Conservation (phyloP, 2,888 invertebrate species). For the Coelogynopora nodosa region DNA sequence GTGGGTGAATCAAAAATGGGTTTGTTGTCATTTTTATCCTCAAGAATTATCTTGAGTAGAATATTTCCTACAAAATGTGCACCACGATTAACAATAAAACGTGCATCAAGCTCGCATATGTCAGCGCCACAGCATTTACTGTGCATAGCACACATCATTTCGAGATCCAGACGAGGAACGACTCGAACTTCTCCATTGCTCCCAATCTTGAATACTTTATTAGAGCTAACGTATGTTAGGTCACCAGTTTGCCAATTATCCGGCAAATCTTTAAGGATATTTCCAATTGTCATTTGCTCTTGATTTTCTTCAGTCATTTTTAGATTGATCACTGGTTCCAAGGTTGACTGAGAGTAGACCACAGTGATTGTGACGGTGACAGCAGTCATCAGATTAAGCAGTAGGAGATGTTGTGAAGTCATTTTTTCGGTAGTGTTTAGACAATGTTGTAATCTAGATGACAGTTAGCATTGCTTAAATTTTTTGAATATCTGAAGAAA, state of each 20-base stretch:
- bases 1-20: conserved; percentile 14
- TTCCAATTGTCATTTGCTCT: neutral
- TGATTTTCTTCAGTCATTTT: neutral
- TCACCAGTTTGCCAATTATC: neutral
- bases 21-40: conserved; percentile 37
- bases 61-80: conserved; percentile 8
- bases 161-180: conserved; percentile 14
- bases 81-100: neutral
- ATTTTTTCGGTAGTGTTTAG: too few species aligned
- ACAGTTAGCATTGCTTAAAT: too few species aligned
- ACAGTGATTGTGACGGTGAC: neutral
- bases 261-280: neutral
- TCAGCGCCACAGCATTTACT: neutral
- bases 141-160: conserved; percentile 11
- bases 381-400: neutral
- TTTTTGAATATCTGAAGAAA: too few species aligned
- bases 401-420: too few species aligned
- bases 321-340: neutral
- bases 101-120: neutral
- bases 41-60: neutral
- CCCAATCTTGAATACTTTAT: neutral
- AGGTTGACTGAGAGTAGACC: neutral
- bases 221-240: neutral
- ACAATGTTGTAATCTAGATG: too few species aligned
- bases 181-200: neutral